These are phyloP conservation scores for Pammene aurita DNA, from an alignment of 2,888 invertebrate genomes.

Conservation along the genomic window DNA sequence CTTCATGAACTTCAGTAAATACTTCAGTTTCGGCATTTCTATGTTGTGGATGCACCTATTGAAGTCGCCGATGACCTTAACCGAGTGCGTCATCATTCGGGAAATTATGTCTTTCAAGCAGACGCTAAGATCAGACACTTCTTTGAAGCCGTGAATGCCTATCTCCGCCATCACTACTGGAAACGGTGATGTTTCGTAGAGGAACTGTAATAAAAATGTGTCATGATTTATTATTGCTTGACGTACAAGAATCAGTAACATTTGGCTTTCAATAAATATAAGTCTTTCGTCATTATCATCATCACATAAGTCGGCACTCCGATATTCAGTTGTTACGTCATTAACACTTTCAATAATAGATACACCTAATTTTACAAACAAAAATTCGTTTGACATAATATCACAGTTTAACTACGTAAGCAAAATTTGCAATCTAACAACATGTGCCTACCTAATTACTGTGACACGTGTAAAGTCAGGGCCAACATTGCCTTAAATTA, in stretches of 20 bases:
- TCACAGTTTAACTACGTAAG: not conserved
- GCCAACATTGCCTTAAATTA: not conserved
- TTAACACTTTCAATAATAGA: too few relatives aligned
- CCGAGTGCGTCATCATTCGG: constrained; percentile 79
- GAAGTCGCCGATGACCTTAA: constrained; percentile 79
- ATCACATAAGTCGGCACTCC: too few relatives aligned
- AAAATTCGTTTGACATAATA: not conserved
- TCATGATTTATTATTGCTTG: not conserved
- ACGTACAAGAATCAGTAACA: too few relatives aligned
- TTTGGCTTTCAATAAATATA: too few relatives aligned
- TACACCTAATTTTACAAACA: too few relatives aligned
- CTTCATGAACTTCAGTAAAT: constrained; percentile 78
- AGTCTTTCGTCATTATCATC: too few relatives aligned
- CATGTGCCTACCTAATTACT: not conserved
- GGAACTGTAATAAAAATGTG: constrained; percentile 64
- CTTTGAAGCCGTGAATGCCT: constrained; percentile 78
- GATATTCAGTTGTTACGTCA: too few relatives aligned
- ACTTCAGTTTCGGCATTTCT: constrained; percentile 79
- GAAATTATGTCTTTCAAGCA: constrained; percentile 79
- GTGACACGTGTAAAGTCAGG: not conserved
- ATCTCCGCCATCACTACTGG: constrained; percentile 80
- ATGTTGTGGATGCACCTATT: constrained; percentile 79
- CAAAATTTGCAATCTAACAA: not conserved
- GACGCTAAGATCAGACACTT: constrained; percentile 76
- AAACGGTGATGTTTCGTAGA: constrained; percentile 78